Conservation (phyloP, 1,140 invertebrate species). For the Drosophila miranda region DNA sequence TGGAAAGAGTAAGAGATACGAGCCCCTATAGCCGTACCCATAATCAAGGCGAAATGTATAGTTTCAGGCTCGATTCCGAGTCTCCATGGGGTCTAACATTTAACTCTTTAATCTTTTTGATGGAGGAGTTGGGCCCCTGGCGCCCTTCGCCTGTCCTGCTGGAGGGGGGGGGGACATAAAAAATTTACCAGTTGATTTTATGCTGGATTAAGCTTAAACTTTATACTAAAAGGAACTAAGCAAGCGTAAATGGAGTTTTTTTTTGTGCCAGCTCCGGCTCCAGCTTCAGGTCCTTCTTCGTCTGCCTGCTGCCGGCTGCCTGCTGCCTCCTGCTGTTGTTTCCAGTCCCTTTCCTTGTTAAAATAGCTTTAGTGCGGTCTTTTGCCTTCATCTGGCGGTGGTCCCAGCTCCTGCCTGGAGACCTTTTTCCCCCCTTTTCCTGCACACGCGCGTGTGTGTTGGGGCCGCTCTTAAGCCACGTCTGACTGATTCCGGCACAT, state of each 20-base stretch:
- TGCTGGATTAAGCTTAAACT: conserved; percentile 81
- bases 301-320: conserved; percentile 3
- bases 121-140: conserved; percentile 19
- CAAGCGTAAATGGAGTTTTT: conserved; percentile 77
- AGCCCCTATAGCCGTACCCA: conserved; percentile 36
- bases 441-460: conserved; percentile 24
- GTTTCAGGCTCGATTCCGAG: conserved; percentile 41
- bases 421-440: conserved; percentile 35
- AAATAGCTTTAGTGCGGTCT: conserved; percentile 69
- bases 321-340: conserved; percentile 44
- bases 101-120: conserved; percentile 74
- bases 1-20: neutral
- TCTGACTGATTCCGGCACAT: conserved; percentile 70
- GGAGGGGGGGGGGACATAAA: conserved; percentile 58
- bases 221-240: conserved; percentile 80
- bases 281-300: neutral
- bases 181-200: conserved; percentile 82
- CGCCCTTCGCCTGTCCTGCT: too few relatives aligned
- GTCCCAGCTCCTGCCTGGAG: conserved; percentile 27
- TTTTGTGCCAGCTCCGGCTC: conserved; percentile 1
- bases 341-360: conserved; percentile 75
- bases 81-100: conserved; percentile 56
- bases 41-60: conserved; percentile 56
- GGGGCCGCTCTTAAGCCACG: conserved; percentile 53
- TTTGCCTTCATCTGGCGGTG: conserved; percentile 47